These are phyloP conservation scores for Nephrotoma appendiculata DNA, from an alignment of 2,888 invertebrate species.

Conservation along the genomic window DNA sequence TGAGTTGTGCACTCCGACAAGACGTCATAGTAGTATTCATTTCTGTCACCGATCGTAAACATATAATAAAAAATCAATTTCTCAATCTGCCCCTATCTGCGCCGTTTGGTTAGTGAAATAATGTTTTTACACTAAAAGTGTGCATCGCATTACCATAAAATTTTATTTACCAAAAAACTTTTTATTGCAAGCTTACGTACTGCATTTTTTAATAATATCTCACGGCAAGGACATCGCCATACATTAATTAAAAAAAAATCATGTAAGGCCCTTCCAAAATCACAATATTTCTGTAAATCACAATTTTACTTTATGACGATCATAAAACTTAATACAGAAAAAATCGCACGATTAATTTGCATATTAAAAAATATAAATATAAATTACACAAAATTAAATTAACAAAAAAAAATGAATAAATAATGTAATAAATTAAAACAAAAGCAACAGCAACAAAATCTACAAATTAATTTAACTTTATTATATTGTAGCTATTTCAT, in stretches of 20 bases:
- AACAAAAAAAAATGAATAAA: background rate
- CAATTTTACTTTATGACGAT: background rate
- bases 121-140: too few relatives aligned
- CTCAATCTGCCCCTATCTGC: too few relatives aligned
- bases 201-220: too few relatives aligned
- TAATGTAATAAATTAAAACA: background rate
- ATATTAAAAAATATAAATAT: background rate
- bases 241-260: background rate
- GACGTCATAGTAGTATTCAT: too few relatives aligned
- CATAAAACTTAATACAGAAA: background rate
- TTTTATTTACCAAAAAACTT: too few relatives aligned
- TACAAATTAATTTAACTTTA: background rate
- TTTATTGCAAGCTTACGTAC: too few relatives aligned
- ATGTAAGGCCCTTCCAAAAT: background rate
- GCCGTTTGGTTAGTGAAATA: too few relatives aligned
- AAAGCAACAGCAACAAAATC: background rate
- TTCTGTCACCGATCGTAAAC: too few relatives aligned
- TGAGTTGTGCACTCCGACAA: too few relatives aligned
- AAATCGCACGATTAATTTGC: background rate
- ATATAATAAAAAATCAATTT: too few relatives aligned
- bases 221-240: too few relatives aligned
- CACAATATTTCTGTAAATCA: background rate
- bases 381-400: background rate
- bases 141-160: too few relatives aligned
- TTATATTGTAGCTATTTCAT: background rate